Percentiles rank a stretch among this genome's conserved stretches.
phyloP scores from a whole-genome alignment of 1,140 invertebrate genomes.

The Drosophila lini region DNA sequence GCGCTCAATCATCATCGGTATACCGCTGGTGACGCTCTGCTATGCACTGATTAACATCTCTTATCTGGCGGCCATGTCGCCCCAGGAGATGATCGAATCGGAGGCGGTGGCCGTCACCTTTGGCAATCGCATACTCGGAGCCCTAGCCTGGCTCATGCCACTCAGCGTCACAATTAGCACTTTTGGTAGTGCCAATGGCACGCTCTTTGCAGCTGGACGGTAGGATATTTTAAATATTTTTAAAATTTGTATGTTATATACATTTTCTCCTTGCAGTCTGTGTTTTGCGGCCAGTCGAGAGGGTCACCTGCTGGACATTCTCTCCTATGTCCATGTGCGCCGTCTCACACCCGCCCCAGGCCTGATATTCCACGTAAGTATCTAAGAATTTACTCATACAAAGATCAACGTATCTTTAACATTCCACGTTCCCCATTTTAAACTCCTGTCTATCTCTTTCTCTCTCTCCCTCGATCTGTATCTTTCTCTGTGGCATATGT shows the following conservation, averaged over 20 bases:
- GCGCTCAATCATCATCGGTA: slow-evolving; percentile 97
- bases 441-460: slow-evolving; percentile 51
- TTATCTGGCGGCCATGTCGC: slow-evolving; percentile 98
- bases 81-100: slow-evolving; percentile 96
- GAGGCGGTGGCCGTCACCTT: slow-evolving; percentile 98
- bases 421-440: slow-evolving; percentile 4
- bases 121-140: slow-evolving; percentile 93
- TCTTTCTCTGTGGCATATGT: slow-evolving; percentile 31
- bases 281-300: slow-evolving; percentile 98
- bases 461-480: slow-evolving; percentile 71
- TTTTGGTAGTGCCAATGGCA: slow-evolving; percentile 98
- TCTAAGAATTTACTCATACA: background rate
- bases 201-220: slow-evolving; percentile 95
- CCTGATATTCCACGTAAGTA: slow-evolving; percentile 96
- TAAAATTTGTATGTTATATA: background rate
- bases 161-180: slow-evolving; percentile 97
- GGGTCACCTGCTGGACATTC: slow-evolving; percentile 95
- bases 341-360: slow-evolving; percentile 97
- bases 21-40: slow-evolving; percentile 97
- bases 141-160: slow-evolving; percentile 96
- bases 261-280: slow-evolving; percentile 86
- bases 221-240: slow-evolving; percentile 57
- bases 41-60: slow-evolving; percentile 98
- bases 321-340: slow-evolving; percentile 96
- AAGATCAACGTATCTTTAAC: no score